Conservation (phyloP, 2,113 vertebrate genomes). For the Pollimyrus isidori region DNA sequence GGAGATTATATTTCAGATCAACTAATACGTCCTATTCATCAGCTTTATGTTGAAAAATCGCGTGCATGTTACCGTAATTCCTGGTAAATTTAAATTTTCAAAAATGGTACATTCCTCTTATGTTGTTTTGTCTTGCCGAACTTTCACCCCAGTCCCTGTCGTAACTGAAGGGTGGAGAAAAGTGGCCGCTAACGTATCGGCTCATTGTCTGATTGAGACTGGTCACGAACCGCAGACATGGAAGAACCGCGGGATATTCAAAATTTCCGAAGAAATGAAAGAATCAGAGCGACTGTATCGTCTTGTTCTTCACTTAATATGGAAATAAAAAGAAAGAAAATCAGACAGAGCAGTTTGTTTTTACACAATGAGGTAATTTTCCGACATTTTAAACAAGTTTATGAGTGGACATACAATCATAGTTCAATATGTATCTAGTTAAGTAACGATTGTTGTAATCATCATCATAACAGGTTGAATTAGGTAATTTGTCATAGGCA, state of each 20-base stretch:
- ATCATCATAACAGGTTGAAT: not conserved
- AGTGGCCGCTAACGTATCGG: not conserved
- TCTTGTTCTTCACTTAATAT: slow-evolving; percentile 59
- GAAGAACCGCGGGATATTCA: slow-evolving; percentile 61
- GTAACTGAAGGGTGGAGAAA: not conserved
- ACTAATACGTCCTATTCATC: not conserved
- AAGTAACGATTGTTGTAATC: not conserved
- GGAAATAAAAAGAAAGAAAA: slow-evolving; percentile 68
- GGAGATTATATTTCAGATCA: not conserved
- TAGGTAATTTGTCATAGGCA: not conserved
- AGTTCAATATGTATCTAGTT: not conserved
- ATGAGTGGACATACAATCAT: not conserved
- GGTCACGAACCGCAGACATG: slow-evolving; percentile 41
- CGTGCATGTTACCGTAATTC: too few relatives aligned
- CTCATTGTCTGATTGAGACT: slow-evolving; percentile 18
- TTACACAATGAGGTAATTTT: slow-evolving; percentile 51
- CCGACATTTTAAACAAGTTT: not conserved
- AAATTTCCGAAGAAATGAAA: slow-evolving; percentile 46
- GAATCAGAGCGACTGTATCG: slow-evolving; percentile 35
- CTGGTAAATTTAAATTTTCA: slow-evolving; percentile 21
- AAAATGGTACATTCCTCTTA: slow-evolving; percentile 29
- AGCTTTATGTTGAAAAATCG: not conserved
- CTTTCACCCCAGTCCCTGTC: not conserved
- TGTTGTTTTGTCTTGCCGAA: not conserved
- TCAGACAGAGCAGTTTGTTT: slow-evolving; percentile 51